Percentiles rank a stretch among this genome's conserved stretches.
These are phyloP conservation scores for Piezodorus guildinii DNA, from an alignment of 1,140 invertebrate genomes.

Conservation along the genomic window DNA sequence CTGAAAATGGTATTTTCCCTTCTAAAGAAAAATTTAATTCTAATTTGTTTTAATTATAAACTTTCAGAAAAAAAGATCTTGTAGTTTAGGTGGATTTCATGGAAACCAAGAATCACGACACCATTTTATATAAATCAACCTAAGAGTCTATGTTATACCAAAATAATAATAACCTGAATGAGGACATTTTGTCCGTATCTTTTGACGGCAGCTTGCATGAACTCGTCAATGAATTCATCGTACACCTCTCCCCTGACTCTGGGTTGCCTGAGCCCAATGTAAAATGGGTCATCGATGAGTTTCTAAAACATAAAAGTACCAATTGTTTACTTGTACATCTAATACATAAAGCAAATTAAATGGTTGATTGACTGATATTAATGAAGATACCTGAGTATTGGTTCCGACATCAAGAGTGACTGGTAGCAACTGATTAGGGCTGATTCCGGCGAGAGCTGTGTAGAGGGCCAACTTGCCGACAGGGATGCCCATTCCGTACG, in stretches of 20 bases:
- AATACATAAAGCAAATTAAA: neutral
- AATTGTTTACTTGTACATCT: neutral
- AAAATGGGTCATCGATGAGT: constrained; percentile 76
- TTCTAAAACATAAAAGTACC: constrained; percentile 35
- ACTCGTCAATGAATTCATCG: constrained; percentile 92
- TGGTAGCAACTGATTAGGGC: constrained; percentile 78
- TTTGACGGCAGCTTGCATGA: constrained; percentile 81
- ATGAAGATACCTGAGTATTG: constrained; percentile 54
- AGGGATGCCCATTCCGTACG: constrained; percentile 89
- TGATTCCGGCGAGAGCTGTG: constrained; percentile 82
- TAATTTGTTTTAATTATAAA: no score
- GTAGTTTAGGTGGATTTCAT: no score
- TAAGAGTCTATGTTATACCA: no score
- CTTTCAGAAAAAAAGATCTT: no score
- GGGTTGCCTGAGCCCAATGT: constrained; percentile 79
- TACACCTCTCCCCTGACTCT: constrained; percentile 72
- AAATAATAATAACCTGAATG: constrained; percentile 39
- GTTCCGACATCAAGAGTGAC: constrained; percentile 88
- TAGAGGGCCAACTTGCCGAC: constrained; percentile 84
- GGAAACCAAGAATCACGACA: no score
- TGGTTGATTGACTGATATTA: no score
- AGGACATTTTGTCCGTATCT: constrained; percentile 72
- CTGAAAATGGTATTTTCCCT: no score
- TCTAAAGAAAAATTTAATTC: no score
- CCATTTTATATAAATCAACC: no score